Percentiles rank a stretch among this genome's conserved stretches.
These are phyloP conservation scores for Rhinolophus sinicus DNA, from an alignment of 2,113 vertebrate species.

Conservation along the genomic window DNA sequence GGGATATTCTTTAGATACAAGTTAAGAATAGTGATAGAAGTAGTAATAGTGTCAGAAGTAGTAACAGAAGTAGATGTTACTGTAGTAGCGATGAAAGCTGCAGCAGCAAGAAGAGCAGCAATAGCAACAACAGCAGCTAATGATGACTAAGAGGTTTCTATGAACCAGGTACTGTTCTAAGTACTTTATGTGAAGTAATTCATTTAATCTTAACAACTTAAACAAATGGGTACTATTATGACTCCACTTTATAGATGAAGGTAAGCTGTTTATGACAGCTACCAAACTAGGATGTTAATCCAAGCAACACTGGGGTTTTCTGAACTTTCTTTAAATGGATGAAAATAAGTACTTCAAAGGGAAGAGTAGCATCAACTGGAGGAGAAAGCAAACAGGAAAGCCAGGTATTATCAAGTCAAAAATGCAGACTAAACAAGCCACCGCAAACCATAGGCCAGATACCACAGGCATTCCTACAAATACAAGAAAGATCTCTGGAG, in stretches of 20 bases:
- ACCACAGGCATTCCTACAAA: background rate
- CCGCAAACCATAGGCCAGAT: background rate
- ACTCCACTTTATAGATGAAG: background rate
- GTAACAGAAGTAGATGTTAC: background rate
- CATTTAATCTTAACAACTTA: background rate
- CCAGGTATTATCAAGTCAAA: background rate
- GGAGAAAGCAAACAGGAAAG: background rate
- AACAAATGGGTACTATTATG: background rate
- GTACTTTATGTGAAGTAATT: background rate
- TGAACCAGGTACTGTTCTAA: accelerated
- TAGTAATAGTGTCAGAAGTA: background rate
- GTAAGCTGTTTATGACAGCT: background rate
- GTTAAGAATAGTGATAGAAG: background rate
- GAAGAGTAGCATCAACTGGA: background rate
- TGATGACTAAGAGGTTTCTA: too few relatives aligned
- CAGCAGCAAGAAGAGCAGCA: background rate
- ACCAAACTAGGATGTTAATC: background rate
- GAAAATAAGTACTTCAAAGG: background rate
- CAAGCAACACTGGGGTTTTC: background rate
- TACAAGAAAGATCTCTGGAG: background rate
- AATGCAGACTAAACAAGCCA: background rate
- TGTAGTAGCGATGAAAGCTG: background rate
- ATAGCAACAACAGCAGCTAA: background rate
- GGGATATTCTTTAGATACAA: background rate
- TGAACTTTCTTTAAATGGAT: background rate